phyloP scores from a whole-genome alignment of 2,113 vertebrate genomes.

The Brachirus orientalis region DNA sequence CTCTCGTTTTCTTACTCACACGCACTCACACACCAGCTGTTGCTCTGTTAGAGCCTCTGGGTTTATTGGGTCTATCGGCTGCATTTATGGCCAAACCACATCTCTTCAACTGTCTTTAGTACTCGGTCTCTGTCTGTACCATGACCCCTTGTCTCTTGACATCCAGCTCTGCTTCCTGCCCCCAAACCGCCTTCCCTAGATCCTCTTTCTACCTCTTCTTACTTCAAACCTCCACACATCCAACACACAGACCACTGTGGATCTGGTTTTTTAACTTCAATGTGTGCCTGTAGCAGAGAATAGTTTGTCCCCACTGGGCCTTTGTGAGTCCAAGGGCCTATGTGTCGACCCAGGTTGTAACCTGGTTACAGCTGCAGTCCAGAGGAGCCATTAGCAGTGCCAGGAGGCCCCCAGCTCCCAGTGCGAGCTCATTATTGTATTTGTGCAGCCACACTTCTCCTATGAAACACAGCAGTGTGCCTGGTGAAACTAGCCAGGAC shows the following conservation, averaged over 20 bases:
- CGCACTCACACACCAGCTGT: conserved; percentile 43
- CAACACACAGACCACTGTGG: conserved; percentile 27
- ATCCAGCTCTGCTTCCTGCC: conserved; percentile 38
- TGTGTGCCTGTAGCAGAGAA: conserved; percentile 42
- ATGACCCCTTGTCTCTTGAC: conserved; percentile 35
- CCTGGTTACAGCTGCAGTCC: conserved; percentile 79
- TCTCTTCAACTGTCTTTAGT: conserved; percentile 58
- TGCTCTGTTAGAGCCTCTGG: conserved; percentile 47
- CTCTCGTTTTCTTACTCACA: neutral
- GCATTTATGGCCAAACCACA: conserved; percentile 63
- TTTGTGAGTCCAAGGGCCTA: conserved; percentile 38
- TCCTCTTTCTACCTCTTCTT: conserved; percentile 25
- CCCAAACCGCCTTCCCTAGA: conserved; percentile 2
- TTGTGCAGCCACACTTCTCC: conserved; percentile 78
- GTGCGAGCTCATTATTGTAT: conserved; percentile 78
- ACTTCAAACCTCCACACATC: conserved; percentile 41
- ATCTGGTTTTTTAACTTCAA: conserved; percentile 26
- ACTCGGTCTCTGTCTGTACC: conserved; percentile 26
- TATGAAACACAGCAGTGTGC: conserved; percentile 72
- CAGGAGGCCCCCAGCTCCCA: conserved; percentile 74
- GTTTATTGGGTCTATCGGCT: conserved; percentile 70
- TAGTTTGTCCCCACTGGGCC: conserved; percentile 48
- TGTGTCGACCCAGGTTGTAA: conserved; percentile 66
- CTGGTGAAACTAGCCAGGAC: conserved; percentile 77
- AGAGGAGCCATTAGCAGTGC: conserved; percentile 77